These are phyloP conservation scores for Percopsis transmontana DNA, from an alignment of 2,113 vertebrate species.

Conservation along the genomic window DNA sequence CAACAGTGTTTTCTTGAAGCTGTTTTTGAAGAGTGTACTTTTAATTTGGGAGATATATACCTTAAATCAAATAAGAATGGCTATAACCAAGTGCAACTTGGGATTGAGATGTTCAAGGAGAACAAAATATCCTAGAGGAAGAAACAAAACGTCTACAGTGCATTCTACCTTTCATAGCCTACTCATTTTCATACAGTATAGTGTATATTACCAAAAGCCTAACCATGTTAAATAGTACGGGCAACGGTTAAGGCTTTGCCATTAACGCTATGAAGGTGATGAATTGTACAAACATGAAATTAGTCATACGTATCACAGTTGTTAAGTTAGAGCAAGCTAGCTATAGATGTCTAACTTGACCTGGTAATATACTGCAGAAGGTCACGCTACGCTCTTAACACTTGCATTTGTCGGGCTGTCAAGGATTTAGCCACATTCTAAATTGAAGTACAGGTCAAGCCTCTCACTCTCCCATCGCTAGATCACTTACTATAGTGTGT, in stretches of 20 bases:
- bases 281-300: slow-evolving; percentile 18
- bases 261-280: not conserved
- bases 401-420: slow-evolving; percentile 46
- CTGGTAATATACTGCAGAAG: slow-evolving; percentile 32
- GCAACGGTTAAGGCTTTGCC: too few relatives aligned
- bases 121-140: slow-evolving; percentile 46
- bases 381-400: slow-evolving; percentile 49
- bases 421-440: slow-evolving; percentile 9
- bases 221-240: too few relatives aligned
- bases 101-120: slow-evolving; percentile 61
- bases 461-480: not conserved
- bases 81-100: slow-evolving; percentile 67
- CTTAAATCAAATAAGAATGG: slow-evolving; percentile 56
- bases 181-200: too few relatives aligned
- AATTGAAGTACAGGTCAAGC: slow-evolving; percentile 38
- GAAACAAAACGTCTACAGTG: slow-evolving; percentile 43
- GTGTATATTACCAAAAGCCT: too few relatives aligned
- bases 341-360: slow-evolving; percentile 50
- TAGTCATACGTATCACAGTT: slow-evolving; percentile 21
- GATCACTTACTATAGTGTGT: not conserved
- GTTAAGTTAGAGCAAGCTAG: slow-evolving; percentile 32
- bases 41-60: slow-evolving; percentile 52
- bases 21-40: too few relatives aligned
- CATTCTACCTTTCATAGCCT: too few relatives aligned
- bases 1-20: too few relatives aligned